Evolutionary conservation across 2,888 invertebrate species (phyloP), one percentile per base, ranked within the genome.

Genomic region (Schizaphis graminum): DNA sequence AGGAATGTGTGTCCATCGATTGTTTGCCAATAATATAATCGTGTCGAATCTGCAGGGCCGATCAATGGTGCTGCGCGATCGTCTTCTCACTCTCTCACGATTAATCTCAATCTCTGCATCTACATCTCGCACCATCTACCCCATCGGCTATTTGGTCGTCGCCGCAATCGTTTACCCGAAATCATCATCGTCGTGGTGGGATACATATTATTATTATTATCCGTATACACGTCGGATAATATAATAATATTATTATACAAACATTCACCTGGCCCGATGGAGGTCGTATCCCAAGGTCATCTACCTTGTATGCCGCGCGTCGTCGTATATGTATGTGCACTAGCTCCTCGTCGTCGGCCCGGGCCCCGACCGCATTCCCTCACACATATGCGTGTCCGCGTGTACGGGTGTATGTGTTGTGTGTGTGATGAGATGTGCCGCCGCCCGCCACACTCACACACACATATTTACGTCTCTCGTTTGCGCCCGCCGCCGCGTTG

Each of bases 201-300:
- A 91, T 92, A 61, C n/a, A 47, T 90, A 90, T 89, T 61, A 90
- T 89, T 88, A 89, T 57, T 89, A 57, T 67, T 90, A 90, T 90
- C 89, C 85, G 91, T 41, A 41, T 11, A 61, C 84, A 56, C 44
- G 44, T 91, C 53, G 24, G 77, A 91, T 57, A 91, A 53, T 91
- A 91, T 85, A 91, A 84, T 91, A 91, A 44, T 89, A n/a, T 49
- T 89, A 67, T 67, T 61, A 67, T n/a, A 89, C 84, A 93, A 93
- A 93, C 93, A 85, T 93, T 93, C 93, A 93, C 93, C 93, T 90
- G 93, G 90, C 85, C 90, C 90, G 93, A 85, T 84, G 57, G 93
- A 93, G 93, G 93, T 93, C 93, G 93, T 89, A 89, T 93, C 93
- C 93, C 93, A 93, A 93, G 93, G 93, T 93, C 93, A 93, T 93